Conservation (phyloP, 2,888 invertebrate species). For the Xestobium rufovillosum region DNA sequence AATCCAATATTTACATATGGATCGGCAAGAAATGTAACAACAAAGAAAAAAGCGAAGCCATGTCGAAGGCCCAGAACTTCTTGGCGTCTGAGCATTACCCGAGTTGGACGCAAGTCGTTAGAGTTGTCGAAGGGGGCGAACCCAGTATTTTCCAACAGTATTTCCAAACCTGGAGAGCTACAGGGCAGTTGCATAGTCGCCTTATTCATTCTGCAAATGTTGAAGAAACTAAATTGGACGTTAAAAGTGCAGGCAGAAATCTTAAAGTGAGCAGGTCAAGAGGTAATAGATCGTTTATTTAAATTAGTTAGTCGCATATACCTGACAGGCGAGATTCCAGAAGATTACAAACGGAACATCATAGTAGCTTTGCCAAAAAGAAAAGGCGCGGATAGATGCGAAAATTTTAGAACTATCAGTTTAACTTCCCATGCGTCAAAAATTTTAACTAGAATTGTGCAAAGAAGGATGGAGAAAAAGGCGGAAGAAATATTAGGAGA, state of each 20-base stretch:
- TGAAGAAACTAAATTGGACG: slow-evolving; percentile 28
- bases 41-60: slow-evolving; percentile 66
- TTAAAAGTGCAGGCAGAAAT: slow-evolving; percentile 53
- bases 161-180: slow-evolving; percentile 71
- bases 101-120: slow-evolving; percentile 65
- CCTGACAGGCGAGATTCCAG: no score
- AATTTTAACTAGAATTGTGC: no score
- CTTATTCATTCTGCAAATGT: slow-evolving; percentile 36
- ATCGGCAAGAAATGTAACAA: slow-evolving; percentile 67
- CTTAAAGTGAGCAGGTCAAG: no score
- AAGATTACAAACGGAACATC: no score
- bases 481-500: no score
- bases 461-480: no score
- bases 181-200: slow-evolving; percentile 54
- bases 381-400: no score
- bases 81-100: slow-evolving; percentile 64
- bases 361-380: no score
- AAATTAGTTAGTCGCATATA: no score
- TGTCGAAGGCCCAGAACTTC: slow-evolving; percentile 64
- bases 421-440: no score
- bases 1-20: slow-evolving; percentile 78
- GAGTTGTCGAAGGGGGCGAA: slow-evolving; percentile 79
- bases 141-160: slow-evolving; percentile 84
- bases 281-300: no score
- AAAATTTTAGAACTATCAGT: no score